phyloP scores from a whole-genome alignment of 2,888 invertebrate genomes.

The Thumatha senex region DNA sequence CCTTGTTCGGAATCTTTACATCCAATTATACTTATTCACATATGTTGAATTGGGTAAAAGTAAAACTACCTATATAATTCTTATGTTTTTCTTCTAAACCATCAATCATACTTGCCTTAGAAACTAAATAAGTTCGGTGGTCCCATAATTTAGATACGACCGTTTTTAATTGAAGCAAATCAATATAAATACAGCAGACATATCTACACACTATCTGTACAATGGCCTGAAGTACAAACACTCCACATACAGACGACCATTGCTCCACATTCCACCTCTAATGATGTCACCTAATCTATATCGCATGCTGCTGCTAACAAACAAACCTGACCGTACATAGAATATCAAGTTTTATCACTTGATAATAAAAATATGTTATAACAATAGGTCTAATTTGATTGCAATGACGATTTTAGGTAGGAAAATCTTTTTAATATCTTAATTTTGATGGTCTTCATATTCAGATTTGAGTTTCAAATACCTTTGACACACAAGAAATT shows the following conservation, averaged over 20 bases:
- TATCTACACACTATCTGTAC: conserved; percentile 3
- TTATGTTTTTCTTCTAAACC: too few relatives aligned
- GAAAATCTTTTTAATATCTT: too few relatives aligned
- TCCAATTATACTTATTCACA: too few relatives aligned
- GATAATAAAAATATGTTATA: conserved; percentile 1
- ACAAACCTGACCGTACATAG: neutral
- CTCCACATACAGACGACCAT: conserved; percentile 20
- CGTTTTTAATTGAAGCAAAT: neutral
- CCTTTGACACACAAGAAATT: too few relatives aligned
- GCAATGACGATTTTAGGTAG: neutral
- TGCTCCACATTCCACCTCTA: conserved; percentile 28
- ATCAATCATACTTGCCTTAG: too few relatives aligned
- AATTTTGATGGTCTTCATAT: too few relatives aligned
- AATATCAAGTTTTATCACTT: neutral
- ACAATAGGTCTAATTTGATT: neutral
- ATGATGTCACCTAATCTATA: conserved; percentile 43
- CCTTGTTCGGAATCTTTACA: too few relatives aligned
- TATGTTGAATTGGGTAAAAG: too few relatives aligned
- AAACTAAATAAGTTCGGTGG: too few relatives aligned
- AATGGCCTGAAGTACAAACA: conserved; percentile 12
- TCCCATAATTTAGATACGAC: too few relatives aligned
- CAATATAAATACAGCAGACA: neutral
- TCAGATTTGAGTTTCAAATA: too few relatives aligned
- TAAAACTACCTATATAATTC: too few relatives aligned
- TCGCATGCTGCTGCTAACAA: conserved; percentile 12